phyloP scores from a whole-genome alignment of 1,140 invertebrate species.

The Diorhabda carinulata region DNA sequence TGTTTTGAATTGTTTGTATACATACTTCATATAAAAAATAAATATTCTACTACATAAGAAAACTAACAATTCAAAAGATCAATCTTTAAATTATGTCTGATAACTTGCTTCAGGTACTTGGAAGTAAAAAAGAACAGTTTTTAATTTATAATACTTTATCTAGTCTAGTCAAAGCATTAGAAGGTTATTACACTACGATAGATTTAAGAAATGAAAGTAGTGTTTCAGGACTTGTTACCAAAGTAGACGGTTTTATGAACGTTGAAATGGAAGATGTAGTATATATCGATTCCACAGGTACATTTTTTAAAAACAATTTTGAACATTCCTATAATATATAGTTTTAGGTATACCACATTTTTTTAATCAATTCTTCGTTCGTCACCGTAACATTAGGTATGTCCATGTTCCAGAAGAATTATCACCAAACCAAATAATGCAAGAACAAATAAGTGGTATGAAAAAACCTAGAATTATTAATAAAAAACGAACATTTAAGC shows the following conservation, averaged over 20 bases:
- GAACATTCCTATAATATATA: neutral
- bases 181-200: slow-evolving; percentile 37
- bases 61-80: too few relatives aligned
- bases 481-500: slow-evolving; percentile 30
- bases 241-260: slow-evolving; percentile 43
- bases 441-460: slow-evolving; percentile 27
- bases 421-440: slow-evolving; percentile 25
- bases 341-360: slow-evolving; percentile 31
- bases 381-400: slow-evolving; percentile 36
- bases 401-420: slow-evolving; percentile 39
- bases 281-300: slow-evolving; percentile 37
- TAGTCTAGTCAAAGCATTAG: slow-evolving; percentile 37
- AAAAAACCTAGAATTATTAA: neutral
- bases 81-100: too few relatives aligned
- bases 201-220: slow-evolving; percentile 42
- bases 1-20: too few relatives aligned
- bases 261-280: slow-evolving; percentile 41
- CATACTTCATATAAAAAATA: too few relatives aligned
- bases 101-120: neutral
- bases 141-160: slow-evolving; percentile 34
- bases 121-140: slow-evolving; percentile 30
- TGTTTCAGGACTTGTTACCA: slow-evolving; percentile 38
- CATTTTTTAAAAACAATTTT: neutral
- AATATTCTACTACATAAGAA: too few relatives aligned
- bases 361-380: slow-evolving; percentile 37